These are phyloP conservation scores for Trichogramma pretiosum DNA, from an alignment of 1,140 invertebrate species.

Conservation along the genomic window DNA sequence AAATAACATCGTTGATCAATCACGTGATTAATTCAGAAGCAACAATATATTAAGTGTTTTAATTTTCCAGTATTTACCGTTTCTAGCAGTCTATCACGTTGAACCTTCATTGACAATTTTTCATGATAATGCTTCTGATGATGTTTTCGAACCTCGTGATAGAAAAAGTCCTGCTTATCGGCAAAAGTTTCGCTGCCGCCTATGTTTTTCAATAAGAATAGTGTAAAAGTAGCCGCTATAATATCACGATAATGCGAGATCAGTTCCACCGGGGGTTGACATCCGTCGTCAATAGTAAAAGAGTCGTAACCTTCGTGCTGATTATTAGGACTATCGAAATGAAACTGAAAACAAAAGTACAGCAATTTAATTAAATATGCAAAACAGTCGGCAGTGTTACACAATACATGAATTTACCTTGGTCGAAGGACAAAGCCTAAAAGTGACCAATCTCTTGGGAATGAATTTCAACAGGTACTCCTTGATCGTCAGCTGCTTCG, in stretches of 20 bases:
- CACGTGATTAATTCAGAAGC: no score
- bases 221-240: constrained; percentile 85
- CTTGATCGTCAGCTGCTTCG: constrained; percentile 83
- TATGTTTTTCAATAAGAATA: constrained; percentile 89
- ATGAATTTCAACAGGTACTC: constrained; percentile 88
- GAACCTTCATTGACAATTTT: constrained; percentile 71
- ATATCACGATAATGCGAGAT: constrained; percentile 77
- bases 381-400: no score
- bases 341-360: constrained; percentile 45
- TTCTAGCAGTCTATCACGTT: constrained; percentile 70
- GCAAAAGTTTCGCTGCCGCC: constrained; percentile 92
- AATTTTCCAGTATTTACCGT: constrained; percentile 60
- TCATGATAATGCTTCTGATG: constrained; percentile 79
- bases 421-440: constrained; percentile 84
- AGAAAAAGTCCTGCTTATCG: constrained; percentile 92
- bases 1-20: background rate
- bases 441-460: constrained; percentile 83
- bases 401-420: constrained; percentile 51
- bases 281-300: constrained; percentile 82
- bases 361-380: constrained; percentile 1
- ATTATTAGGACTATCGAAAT: constrained; percentile 49
- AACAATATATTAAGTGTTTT: background rate
- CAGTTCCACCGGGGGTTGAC: constrained; percentile 75
- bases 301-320: constrained; percentile 47
- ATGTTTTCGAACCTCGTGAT: constrained; percentile 81